Base-by-base conservation (phyloP, 2,888 invertebrate genomes). In the Orthosia gothica region DNA sequence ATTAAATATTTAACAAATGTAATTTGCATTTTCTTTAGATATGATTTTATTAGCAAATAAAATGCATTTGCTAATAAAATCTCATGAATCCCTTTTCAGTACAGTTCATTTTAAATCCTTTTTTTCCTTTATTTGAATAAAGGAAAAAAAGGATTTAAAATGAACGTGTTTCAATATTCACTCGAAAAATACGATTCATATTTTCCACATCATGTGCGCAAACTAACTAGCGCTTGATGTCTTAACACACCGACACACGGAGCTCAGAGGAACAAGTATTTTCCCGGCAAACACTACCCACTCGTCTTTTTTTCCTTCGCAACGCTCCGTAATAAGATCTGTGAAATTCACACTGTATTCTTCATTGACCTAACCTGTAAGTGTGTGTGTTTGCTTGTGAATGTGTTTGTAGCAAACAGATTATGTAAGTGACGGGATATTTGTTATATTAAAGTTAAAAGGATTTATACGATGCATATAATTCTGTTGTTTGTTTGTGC, bases 281-380 rank as follows among this genome's bases (percentile, higher is more conserved):
- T 68, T 49, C 16, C 47, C 54, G 61, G 52, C 49, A 83, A 74
- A 70, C 68, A 68, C 13, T n/a, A 13, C 23, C 13, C n/a, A 16
- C 32, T 76, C 20, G 47, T 67, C 47, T 59, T 75, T 71, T 69
- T 66, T 69, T 49, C 26, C 45, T 5, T 47, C 52, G 16, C 54
- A 45, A 45, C 26, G 64, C 67, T 74, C 47, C 54, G 58, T 69
- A 80, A 71, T 59, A 81, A 62, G 61, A 75, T 84, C 58, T 66
- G 58, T 59, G 55, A 63, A 45, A 75, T 71, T 75, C 62, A 71
- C 64, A 16, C 55, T 70, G 57, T 26, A 71, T 62, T 68, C 83
- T 76, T 71, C 83, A 80, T 61, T 47, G 64, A 59, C 16, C 55
- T 61, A 40, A 32, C 64, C n/a, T 11, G 13, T 72, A 45, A 45